Conservation (phyloP, 2,797 vertebrate genomes). For the Arnoldichthys spilopterus region DNA sequence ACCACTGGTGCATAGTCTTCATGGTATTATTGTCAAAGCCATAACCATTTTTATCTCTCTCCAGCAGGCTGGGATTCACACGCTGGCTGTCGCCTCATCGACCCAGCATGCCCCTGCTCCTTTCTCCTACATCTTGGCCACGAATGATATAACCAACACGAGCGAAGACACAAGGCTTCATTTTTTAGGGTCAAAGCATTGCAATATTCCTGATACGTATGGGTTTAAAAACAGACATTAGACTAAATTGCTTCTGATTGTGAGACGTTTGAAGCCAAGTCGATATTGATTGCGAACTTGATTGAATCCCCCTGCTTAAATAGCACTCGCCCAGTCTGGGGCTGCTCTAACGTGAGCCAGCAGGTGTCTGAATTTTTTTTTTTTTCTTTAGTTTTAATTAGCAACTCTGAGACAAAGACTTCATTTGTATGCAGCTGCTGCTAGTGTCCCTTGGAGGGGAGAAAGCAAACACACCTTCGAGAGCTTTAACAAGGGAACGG, state of each 20-base stretch:
- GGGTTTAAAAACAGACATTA: slow-evolving; percentile 11
- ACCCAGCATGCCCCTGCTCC: slow-evolving; percentile 11
- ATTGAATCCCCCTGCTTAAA: slow-evolving; percentile 40
- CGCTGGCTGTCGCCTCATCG: slow-evolving; percentile 39
- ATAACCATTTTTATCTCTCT: slow-evolving; percentile 48
- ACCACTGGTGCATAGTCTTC: slow-evolving; percentile 33
- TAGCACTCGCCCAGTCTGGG: slow-evolving; percentile 17
- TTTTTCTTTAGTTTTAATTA: slow-evolving; percentile 39
- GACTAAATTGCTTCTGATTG: slow-evolving; percentile 31
- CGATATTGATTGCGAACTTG: slow-evolving; percentile 44
- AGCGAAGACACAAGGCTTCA: not conserved
- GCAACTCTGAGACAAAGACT: slow-evolving; percentile 33
- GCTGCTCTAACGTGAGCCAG: slow-evolving; percentile 18
- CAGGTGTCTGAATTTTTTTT: slow-evolving; percentile 40
- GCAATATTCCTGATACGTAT: slow-evolving; percentile 1
- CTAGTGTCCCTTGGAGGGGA: slow-evolving; percentile 20
- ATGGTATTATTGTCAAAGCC: slow-evolving; percentile 49
- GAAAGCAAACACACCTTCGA: slow-evolving; percentile 39
- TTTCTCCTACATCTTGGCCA: slow-evolving; percentile 12
- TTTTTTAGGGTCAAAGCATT: not conserved
- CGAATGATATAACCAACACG: not conserved
- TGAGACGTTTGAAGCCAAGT: slow-evolving; percentile 3
- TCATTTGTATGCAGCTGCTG: slow-evolving; percentile 42
- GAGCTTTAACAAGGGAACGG: not conserved
- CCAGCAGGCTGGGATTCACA: slow-evolving; percentile 37